Conservation (phyloP, 1,140 invertebrate species). For the Drosophila parabipectinata region DNA sequence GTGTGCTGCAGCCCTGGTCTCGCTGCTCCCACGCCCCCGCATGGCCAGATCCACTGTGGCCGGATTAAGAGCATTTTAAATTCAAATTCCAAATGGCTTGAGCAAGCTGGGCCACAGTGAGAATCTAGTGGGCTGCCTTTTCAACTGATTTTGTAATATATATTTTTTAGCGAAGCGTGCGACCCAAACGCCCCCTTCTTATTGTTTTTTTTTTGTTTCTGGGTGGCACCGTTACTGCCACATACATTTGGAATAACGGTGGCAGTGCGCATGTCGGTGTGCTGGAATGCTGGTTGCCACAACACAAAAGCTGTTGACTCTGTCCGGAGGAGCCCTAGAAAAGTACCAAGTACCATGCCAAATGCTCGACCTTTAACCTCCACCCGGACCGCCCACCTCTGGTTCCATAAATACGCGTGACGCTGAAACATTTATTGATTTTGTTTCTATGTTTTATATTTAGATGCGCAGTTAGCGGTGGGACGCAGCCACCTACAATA, state of each 20-base stretch:
- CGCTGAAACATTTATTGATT: constrained; percentile 65
- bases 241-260: constrained; percentile 40
- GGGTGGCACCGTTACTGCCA: constrained; percentile 57
- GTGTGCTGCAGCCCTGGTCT: constrained; percentile 44
- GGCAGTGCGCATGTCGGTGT: constrained; percentile 64
- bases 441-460: constrained; percentile 57
- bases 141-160: constrained; percentile 47
- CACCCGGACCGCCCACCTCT: constrained; percentile 47
- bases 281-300: constrained; percentile 76
- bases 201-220: constrained; percentile 31
- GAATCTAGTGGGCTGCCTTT: constrained; percentile 19
- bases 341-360: background rate
- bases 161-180: constrained; percentile 59
- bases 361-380: constrained; percentile 1
- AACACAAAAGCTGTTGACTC: constrained; percentile 73
- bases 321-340: constrained; percentile 41
- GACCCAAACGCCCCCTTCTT: constrained; percentile 74
- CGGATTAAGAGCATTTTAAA: constrained; percentile 40
- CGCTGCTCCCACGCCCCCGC: constrained; percentile 39
- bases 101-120: constrained; percentile 24
- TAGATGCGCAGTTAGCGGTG: constrained; percentile 69
- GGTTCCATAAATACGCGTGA: constrained; percentile 67
- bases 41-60: background rate
- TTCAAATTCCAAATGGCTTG: constrained; percentile 49
- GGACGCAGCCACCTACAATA: constrained; percentile 30